phyloP scores from a whole-genome alignment of 2,797 vertebrate species.

The Apodemus agrarius region DNA sequence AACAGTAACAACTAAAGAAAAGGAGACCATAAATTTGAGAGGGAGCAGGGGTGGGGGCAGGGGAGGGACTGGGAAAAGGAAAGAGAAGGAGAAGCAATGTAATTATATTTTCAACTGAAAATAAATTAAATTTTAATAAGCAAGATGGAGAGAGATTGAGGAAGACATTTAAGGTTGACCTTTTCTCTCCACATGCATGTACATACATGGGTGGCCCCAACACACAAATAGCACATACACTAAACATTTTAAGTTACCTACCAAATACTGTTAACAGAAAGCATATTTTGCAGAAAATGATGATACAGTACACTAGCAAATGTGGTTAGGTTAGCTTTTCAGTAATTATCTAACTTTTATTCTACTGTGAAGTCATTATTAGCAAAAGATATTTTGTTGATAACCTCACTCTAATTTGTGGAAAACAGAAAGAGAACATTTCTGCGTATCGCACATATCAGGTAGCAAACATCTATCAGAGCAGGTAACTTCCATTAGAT shows the following conservation, averaged over 20 bases:
- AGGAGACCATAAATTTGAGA: not conserved
- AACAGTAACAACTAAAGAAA: not conserved
- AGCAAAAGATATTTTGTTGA: constrained; percentile 10
- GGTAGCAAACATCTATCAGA: constrained; percentile 61
- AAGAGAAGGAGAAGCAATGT: not conserved
- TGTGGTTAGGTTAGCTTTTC: not conserved
- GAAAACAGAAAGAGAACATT: constrained; percentile 50
- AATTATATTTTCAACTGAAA: not conserved
- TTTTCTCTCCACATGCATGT: not conserved
- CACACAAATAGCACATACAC: not conserved
- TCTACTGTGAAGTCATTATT: constrained; percentile 44
- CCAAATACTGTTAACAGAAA: not conserved
- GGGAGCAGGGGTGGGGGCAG: accelerated
- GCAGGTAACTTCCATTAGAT: constrained; percentile 38
- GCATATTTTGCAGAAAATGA: constrained; percentile 10
- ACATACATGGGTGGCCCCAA: not conserved
- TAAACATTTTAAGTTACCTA: not conserved
- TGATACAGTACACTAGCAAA: constrained; percentile 15
- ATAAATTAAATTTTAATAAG: not conserved
- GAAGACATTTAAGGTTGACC: not conserved
- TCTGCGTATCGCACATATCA: constrained; percentile 17
- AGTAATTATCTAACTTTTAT: constrained; percentile 47
- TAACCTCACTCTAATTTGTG: constrained; percentile 56
- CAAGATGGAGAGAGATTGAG: not conserved
- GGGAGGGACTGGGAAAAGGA: not conserved